Percentiles rank a stretch among this genome's conserved stretches.
Conservation (phyloP, 1,140 invertebrate genomes). For the Zaprionus tsacasi region DNA sequence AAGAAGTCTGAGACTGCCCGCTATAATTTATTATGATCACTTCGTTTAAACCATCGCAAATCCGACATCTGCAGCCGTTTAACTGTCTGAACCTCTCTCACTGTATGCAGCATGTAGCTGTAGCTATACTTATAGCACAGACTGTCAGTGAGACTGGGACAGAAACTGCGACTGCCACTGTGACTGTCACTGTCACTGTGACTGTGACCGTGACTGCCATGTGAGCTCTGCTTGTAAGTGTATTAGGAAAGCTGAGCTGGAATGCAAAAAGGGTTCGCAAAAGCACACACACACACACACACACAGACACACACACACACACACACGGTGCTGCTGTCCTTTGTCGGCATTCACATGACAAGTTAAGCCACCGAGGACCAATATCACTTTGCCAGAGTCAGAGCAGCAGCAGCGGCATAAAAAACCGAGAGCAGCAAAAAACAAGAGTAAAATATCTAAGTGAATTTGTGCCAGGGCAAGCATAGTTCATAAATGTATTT, state of each 20-base stretch:
- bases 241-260: slow-evolving; percentile 42
- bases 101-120: neutral
- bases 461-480: slow-evolving; percentile 60
- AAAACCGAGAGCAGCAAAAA: slow-evolving; percentile 8
- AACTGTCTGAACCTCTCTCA: neutral
- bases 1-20: slow-evolving; percentile 16
- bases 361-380: slow-evolving; percentile 75
- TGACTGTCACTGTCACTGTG: slow-evolving; percentile 11
- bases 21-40: slow-evolving; percentile 72
- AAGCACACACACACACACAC: slow-evolving; percentile 2
- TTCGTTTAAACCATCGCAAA: slow-evolving; percentile 68
- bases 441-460: slow-evolving; percentile 64
- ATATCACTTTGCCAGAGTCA: slow-evolving; percentile 69
- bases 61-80: slow-evolving; percentile 17
- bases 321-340: slow-evolving; percentile 22
- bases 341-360: slow-evolving; percentile 62
- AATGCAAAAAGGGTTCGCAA: slow-evolving; percentile 66
- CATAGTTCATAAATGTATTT: slow-evolving; percentile 38
- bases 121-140: neutral
- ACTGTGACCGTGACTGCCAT: slow-evolving; percentile 12
- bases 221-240: slow-evolving; percentile 19
- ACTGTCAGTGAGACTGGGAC: neutral
- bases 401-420: slow-evolving; percentile 4
- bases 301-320: no score
- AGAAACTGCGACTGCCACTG: neutral